Evolutionary conservation across 2,888 invertebrate species (phyloP).

Genomic region (Xanthorhoe spadicearia): DNA sequence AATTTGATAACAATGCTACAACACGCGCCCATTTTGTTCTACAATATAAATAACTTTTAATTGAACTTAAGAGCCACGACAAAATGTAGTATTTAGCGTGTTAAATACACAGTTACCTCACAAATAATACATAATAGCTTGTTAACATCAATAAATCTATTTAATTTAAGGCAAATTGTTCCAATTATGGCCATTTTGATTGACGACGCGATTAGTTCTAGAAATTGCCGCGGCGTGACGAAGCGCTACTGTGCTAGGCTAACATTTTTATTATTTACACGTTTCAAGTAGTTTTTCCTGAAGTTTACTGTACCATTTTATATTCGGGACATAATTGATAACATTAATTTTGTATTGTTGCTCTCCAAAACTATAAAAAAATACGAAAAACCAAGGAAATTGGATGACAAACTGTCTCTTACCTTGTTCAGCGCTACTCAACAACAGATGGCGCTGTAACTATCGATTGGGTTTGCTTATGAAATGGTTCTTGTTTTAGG

Average conservation of each 20-base stretch:
- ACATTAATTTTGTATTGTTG: neutral
- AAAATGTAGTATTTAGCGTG: conserved; percentile 43
- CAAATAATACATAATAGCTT: conserved; percentile 50
- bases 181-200: conserved; percentile 71
- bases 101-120: conserved; percentile 44
- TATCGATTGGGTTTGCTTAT: conserved; percentile 49
- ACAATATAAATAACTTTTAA: conserved; percentile 34
- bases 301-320: neutral
- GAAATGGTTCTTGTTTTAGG: conserved; percentile 28
- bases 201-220: conserved; percentile 55
- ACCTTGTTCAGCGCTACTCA: conserved; percentile 60
- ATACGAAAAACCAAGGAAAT: neutral
- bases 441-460: conserved; percentile 67
- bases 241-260: conserved; percentile 49
- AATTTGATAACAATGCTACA: neutral
- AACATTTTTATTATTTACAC: neutral
- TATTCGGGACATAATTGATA: neutral
- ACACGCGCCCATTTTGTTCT: conserved; percentile 1
- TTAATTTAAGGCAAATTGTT: conserved; percentile 74
- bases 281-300: neutral
- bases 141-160: conserved; percentile 75
- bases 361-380: neutral
- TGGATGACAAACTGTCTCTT: neutral
- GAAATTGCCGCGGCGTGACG: conserved; percentile 57
- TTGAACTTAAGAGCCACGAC: conserved; percentile 32